Conservation (phyloP, 2,888 invertebrate species). For the Magallana nippona region DNA sequence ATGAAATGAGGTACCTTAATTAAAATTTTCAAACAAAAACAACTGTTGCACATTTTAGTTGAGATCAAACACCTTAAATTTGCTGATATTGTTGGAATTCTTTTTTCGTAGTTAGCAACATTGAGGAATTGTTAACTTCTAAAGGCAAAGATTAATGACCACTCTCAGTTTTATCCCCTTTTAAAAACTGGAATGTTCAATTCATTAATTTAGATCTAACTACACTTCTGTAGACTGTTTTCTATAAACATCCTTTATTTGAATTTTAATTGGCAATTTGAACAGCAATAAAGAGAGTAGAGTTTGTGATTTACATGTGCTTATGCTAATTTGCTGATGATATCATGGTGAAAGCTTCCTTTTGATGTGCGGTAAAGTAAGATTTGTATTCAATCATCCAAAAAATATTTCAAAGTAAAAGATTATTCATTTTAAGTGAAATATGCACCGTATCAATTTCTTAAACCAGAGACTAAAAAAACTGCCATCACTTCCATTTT, state of each 20-base stretch:
- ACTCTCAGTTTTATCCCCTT: too few relatives aligned
- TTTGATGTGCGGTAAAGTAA: not conserved
- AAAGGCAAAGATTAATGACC: not conserved
- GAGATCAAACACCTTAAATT: too few relatives aligned
- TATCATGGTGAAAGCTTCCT: not conserved
- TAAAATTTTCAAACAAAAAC: too few relatives aligned
- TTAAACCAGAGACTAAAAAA: too few relatives aligned
- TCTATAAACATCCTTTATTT: not conserved
- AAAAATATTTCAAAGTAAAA: not conserved
- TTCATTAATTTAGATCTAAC: not conserved
- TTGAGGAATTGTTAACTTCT: not conserved
- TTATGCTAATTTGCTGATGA: not conserved
- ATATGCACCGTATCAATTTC: not conserved
- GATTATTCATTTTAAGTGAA: not conserved
- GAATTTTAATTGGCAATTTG: not conserved
- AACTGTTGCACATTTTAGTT: too few relatives aligned
- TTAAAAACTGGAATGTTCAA: not conserved
- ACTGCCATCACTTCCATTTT: too few relatives aligned
- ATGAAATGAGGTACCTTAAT: too few relatives aligned
- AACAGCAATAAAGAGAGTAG: not conserved
- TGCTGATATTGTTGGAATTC: too few relatives aligned
- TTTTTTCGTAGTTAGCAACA: not conserved
- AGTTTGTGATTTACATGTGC: not conserved
- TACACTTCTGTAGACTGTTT: not conserved
- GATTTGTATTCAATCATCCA: not conserved